Conservation (phyloP, 2,888 invertebrate genomes). For the Biston stratarius region DNA sequence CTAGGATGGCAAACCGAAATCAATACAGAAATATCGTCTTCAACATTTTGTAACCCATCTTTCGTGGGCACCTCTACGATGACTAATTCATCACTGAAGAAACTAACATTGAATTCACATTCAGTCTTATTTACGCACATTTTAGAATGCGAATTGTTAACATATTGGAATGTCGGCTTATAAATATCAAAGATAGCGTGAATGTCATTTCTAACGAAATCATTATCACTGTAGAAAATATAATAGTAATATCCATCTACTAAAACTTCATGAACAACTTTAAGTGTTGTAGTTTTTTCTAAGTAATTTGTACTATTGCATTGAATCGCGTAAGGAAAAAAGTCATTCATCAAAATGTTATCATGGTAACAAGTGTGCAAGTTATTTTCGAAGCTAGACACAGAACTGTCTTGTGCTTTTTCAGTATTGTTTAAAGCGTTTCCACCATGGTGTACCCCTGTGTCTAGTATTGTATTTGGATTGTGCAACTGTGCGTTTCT, state of each 20-base stretch:
- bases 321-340: conserved; percentile 89
- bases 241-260: conserved; percentile 95
- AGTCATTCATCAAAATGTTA: conserved; percentile 90
- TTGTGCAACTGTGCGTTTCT: conserved; percentile 68
- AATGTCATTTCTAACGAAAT: conserved; percentile 91
- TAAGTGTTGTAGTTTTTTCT: conserved; percentile 88
- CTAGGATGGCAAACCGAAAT: conserved; percentile 93
- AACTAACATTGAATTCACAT: conserved; percentile 90
- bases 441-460: conserved; percentile 92
- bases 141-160: conserved; percentile 88
- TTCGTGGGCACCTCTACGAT: conserved; percentile 94
- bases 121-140: conserved; percentile 92
- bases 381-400: conserved; percentile 94
- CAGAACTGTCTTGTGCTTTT: conserved; percentile 87
- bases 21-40: conserved; percentile 90
- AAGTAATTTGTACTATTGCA: conserved; percentile 90
- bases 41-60: conserved; percentile 92
- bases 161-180: conserved; percentile 93
- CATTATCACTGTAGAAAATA: conserved; percentile 95
- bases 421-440: conserved; percentile 88
- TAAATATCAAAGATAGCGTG: conserved; percentile 94
- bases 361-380: conserved; percentile 92
- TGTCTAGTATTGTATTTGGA: conserved; percentile 88
- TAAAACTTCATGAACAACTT: conserved; percentile 90
- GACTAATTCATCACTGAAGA: conserved; percentile 92